Evolutionary conservation across 2,113 vertebrate species (phyloP).

Genomic region (Sclerurus mexicanus): DNA sequence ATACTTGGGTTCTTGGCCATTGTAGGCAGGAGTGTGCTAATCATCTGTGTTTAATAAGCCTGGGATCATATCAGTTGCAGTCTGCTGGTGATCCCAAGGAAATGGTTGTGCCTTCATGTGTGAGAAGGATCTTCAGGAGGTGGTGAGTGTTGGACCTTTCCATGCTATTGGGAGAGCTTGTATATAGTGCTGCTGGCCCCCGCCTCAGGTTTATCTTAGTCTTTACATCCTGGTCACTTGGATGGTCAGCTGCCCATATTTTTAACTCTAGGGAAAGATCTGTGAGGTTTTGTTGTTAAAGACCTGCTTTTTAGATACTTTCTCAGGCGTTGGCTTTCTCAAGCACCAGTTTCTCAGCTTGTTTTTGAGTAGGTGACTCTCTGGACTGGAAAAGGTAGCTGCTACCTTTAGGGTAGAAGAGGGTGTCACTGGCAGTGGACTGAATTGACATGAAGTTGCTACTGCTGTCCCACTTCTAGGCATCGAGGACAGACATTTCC

Average conservation of each 20-base stretch:
- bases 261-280: not conserved
- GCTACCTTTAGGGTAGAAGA: not conserved
- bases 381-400: not conserved
- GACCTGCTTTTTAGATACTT: not conserved
- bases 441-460: not conserved
- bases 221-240: not conserved
- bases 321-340: not conserved
- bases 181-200: not conserved
- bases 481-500: not conserved
- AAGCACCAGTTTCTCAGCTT: not conserved
- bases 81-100: not conserved
- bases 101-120: not conserved
- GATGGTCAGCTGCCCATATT: not conserved
- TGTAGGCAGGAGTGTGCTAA: not conserved
- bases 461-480: not conserved
- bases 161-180: not conserved
- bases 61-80: not conserved
- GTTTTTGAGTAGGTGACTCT: not conserved
- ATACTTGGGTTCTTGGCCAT: fast-evolving
- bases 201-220: not conserved
- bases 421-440: not conserved
- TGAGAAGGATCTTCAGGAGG: not conserved
- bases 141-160: not conserved
- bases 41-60: not conserved
- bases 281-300: not conserved